Percentiles rank a stretch among this genome's conserved stretches.
phyloP scores from a whole-genome alignment of 2,113 vertebrate genomes.

The Rhinolophus ferrumequinum region DNA sequence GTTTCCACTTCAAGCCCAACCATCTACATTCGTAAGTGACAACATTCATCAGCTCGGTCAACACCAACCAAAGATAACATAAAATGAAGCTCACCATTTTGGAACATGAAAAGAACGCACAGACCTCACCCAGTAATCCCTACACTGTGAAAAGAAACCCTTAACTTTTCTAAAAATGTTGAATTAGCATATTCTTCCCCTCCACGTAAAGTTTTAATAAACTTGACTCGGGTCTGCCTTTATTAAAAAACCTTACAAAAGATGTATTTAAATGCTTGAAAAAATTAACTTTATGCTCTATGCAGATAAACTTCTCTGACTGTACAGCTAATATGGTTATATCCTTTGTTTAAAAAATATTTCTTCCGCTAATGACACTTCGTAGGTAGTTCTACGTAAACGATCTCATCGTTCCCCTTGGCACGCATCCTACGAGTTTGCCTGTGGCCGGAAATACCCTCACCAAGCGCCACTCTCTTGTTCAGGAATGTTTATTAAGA shows the following conservation, averaged over 20 bases:
- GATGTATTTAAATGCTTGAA: conserved; percentile 86
- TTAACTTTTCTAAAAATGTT: conserved; percentile 57
- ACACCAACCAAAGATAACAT: conserved; percentile 32
- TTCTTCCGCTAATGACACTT: conserved; percentile 39
- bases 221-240: conserved; percentile 80
- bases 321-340: conserved; percentile 76
- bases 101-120: neutral
- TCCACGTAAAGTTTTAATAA: conserved; percentile 72
- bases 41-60: conserved; percentile 62
- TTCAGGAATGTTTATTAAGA: conserved; percentile 73
- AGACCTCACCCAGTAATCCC: conserved; percentile 66
- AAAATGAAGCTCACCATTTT: neutral
- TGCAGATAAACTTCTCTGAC: conserved; percentile 83
- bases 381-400: conserved; percentile 52
- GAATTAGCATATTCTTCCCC: conserved; percentile 60
- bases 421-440: conserved; percentile 63
- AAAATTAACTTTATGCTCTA: conserved; percentile 84
- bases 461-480: conserved; percentile 74
- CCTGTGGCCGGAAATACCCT: conserved; percentile 62
- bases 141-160: neutral
- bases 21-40: conserved; percentile 54
- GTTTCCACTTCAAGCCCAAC: conserved; percentile 60
- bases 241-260: conserved; percentile 88
- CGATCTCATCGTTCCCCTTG: neutral
- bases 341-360: conserved; percentile 69